A percentile compares a stretch with the other conserved stretches of the same genome.
phyloP scores from a whole-genome alignment of 1,140 invertebrate species.

The Medauroidea extradentata region DNA sequence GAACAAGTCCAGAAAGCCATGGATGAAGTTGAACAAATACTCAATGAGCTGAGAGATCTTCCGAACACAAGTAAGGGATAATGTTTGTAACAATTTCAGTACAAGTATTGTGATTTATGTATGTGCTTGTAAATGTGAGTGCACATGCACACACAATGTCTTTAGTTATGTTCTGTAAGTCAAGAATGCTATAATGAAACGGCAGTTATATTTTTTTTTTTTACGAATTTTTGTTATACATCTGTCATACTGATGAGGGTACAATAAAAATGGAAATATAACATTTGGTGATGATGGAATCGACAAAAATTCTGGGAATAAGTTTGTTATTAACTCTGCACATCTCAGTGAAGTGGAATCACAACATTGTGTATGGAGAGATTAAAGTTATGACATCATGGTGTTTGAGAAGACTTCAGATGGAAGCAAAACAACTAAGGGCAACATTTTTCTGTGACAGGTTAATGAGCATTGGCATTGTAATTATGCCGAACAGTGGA shows the following conservation, averaged over 20 bases:
- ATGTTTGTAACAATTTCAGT: neutral
- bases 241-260: neutral
- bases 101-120: neutral
- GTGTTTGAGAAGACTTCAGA: too few species aligned
- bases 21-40: conserved; percentile 71
- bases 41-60: conserved; percentile 71
- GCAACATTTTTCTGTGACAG: too few species aligned
- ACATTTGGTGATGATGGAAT: too few species aligned
- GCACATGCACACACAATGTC: neutral
- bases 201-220: neutral
- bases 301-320: too few species aligned
- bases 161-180: neutral
- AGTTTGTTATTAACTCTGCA: too few species aligned
- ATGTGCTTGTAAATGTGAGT: neutral
- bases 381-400: too few species aligned
- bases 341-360: too few species aligned
- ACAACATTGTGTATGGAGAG: too few species aligned
- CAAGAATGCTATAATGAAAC: neutral
- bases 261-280: too few species aligned
- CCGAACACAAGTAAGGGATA: conserved; percentile 59
- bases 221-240: neutral
- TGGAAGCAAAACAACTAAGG: too few species aligned
- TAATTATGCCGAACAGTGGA: too few species aligned
- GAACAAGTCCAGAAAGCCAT: conserved; percentile 77
- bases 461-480: too few species aligned